Evolutionary conservation across 1,140 invertebrate genomes (phyloP), one percentile per base, ranked within the genome.

Genomic region (Uloborus diversus): DNA sequence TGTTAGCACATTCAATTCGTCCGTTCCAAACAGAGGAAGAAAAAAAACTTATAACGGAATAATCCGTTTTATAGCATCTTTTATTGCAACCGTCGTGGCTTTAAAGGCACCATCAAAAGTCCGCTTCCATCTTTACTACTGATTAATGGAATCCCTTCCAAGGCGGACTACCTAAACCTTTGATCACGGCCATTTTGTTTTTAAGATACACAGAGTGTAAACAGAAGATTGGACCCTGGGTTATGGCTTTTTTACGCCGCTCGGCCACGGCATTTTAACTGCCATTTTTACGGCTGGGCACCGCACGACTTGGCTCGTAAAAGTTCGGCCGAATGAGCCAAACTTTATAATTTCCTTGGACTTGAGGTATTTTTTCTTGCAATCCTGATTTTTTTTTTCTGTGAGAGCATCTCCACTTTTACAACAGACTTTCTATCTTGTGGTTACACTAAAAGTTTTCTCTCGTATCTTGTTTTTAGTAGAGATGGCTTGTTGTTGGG

Each of bases 161-260:
- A 13, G 20, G 28, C 17, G 28, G 17, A 53, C 28, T 28, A 30
- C 32, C n/a, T 35, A 71, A 71, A 49, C 69, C 69, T 71, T 71
- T 71, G 69, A 42, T 11, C 69, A 32, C 69, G 32, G 33, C 32
- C 53, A 59, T 71, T 71, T 71, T 71, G 69, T 47, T 71, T 71
- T 71, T 71, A 71, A 56, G 56, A 27, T 47, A 71, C 53, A 17
- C 32, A 7, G 69, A 71, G 59, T 71, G 69, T 71, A 71, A 71
- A 71, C 69, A 71, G 69, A 71, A 71, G 69, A 71, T 71, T 71
- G 69, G 53, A 28, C 53, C 53, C 53, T 25, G 33, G 57, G 47
- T 71, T 59, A 71, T 13, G 53, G 23, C 30, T 33, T 5, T 68
- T 68, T 68, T 68, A 68, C 64, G 64, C 37, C 1, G 37, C 42